Percentiles rank a stretch among this genome's conserved stretches.
Conservation (phyloP, 2,888 invertebrate species). For the Tetanocera ferruginea region DNA sequence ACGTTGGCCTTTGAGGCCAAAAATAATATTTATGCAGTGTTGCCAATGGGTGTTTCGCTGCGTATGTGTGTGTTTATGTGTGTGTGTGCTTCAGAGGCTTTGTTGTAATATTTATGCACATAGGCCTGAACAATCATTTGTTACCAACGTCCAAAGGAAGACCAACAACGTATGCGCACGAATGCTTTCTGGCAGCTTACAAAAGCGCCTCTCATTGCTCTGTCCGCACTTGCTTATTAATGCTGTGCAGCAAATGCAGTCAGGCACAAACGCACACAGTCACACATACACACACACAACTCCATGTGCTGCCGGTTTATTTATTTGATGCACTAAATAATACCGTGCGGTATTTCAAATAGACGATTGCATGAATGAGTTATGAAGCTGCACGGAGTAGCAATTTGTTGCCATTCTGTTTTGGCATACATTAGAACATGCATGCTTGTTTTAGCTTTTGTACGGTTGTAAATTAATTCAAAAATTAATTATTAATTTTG, state of each 20-base stretch:
- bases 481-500: too few relatives aligned
- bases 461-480: too few relatives aligned
- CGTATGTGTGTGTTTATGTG: neutral
- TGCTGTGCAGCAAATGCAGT: neutral
- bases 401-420: constrained; percentile 11
- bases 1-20: constrained; percentile 24
- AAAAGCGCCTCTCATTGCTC: constrained; percentile 13
- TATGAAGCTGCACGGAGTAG: constrained; percentile 20
- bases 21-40: constrained; percentile 39
- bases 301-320: constrained; percentile 9
- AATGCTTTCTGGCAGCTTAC: constrained; percentile 24
- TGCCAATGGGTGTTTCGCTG: neutral
- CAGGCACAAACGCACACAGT: neutral
- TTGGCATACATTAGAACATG: neutral
- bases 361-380: constrained; percentile 19
- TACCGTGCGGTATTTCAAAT: constrained; percentile 20
- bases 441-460: neutral
- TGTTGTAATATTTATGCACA: constrained; percentile 11
- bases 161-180: neutral
- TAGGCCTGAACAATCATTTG: neutral
- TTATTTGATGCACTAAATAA: constrained; percentile 33
- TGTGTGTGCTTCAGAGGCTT: neutral
- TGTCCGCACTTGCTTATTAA: constrained; percentile 38
- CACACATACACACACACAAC: neutral
- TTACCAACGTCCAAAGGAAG: neutral